These are phyloP conservation scores for Cheirogaleus medius DNA, from an alignment of 2,113 vertebrate species.

Conservation along the genomic window DNA sequence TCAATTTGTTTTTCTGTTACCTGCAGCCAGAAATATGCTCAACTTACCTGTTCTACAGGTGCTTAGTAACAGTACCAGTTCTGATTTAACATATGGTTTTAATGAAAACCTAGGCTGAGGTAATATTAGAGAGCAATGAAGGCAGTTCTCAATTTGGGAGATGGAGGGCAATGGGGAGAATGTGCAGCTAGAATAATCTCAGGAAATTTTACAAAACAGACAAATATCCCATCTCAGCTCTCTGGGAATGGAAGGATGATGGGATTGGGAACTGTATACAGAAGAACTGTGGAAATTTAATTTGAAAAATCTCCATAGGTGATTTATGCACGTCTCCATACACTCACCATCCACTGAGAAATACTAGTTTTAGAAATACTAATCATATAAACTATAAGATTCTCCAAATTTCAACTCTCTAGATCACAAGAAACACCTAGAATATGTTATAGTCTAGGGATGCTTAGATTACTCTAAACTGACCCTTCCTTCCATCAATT, in stretches of 20 bases:
- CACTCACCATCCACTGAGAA: background rate
- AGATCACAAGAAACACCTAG: background rate
- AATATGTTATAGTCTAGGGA: background rate
- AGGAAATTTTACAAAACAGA: background rate
- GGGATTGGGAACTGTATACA: background rate
- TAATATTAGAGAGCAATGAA: background rate
- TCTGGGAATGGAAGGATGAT: background rate
- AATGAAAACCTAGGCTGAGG: background rate
- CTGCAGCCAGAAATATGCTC: background rate
- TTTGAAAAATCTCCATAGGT: background rate
- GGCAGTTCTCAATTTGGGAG: background rate
- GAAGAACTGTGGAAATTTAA: background rate
- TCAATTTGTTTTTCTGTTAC: background rate
- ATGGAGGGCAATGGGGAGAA: fast-evolving
- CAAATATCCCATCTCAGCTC: background rate
- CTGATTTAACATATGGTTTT: background rate
- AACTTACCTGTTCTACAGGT: background rate
- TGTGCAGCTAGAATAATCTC: background rate
- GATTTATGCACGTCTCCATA: background rate
- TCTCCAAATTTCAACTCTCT: constrained; percentile 2
- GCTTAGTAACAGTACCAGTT: background rate
- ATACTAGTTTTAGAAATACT: background rate
- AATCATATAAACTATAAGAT: background rate
- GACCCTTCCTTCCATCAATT: background rate
- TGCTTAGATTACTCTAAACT: background rate